Evolutionary conservation across 2,888 invertebrate species (phyloP), one percentile per base, ranked within the genome.

Genomic region (Polymixis flavicincta): DNA sequence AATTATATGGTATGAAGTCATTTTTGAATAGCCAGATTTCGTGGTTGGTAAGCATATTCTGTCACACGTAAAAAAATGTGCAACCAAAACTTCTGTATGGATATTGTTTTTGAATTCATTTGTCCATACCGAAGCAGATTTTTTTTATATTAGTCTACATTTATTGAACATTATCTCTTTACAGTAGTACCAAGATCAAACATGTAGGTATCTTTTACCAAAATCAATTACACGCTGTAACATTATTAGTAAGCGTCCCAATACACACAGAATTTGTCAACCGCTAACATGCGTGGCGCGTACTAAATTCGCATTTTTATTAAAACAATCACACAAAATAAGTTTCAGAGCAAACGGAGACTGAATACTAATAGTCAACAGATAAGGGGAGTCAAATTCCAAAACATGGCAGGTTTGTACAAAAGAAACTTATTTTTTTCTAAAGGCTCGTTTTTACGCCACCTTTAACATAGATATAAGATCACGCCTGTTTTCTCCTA

Each of bases 261-360:
- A 74, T 68, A 77, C 72, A 68, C 64, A 63, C 65, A 70, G 70
- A 82, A 83, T 81, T 79, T 81, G 72, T 78, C 85, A 78, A 66
- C 65, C 59, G 54, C 42, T 57, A 54, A 73, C 78, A 74, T 83
- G 54, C 70, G 72, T 64, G 54, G 13, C 70, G 74, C 64, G 76
- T 80, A 67, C 78, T 57, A 63, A 80, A 80, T 81, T 77, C 76
- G 65, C 72, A 72, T 81, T 85, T 85, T 83, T 84, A 84, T 85
- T 76, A 84, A 81, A 85, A 84, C 82, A 84, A 85, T 85, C 82
- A 76, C 84, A 82, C 74, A 84, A 79, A 85, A 85, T 79, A 82
- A 82, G 74, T 77, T 84, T 74, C 82, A 68, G 67, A 69, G 65
- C 65, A 71, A 57, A 85, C 86, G 74, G 48, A 22, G 50, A 60